Base-by-base conservation (phyloP, 2,797 vertebrate genomes). In the Schizopygopsis malacanthus region DNA sequence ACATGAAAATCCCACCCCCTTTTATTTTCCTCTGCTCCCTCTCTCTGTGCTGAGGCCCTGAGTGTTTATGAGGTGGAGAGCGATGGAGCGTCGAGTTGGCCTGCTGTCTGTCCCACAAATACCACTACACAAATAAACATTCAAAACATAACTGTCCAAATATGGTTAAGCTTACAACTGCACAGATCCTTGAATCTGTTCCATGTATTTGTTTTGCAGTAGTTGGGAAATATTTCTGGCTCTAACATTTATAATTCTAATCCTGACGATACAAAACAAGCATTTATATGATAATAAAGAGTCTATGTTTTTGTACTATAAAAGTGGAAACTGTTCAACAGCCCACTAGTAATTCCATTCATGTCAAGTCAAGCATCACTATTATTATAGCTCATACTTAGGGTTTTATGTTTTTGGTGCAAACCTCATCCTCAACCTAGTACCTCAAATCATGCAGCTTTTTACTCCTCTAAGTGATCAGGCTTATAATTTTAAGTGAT, bases 271-370 rank as follows among this genome's bases (percentile, higher is more conserved):
- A 90, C 90, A 81, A 81, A 81, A 61, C 28, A 80, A 76, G 56
- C 41, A 45, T 80, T 65, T 75, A 45, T 73, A 80, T 61, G 65
- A 47, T 76, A 87, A 84, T 69, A 61, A 81, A 81, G 90, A 92
- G 93, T 89, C 92, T 90, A 90, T 93, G 87, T 92, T 87, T 90
- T 91, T 92, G 91, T 22, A 67, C 92, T 89, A 93, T 92, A 94
- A 94, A 80, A 85, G 87, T 92, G 92, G 93, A 93, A 92, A 93
- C 87, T 61, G 79, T 82, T 89, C 37, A 71, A n/a, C 28, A 61
- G 81, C 59, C 77, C 71, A 52, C 77, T 83, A 69, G 75, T 73
- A 77, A 89, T 85, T 90, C 93, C 89, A 93, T 88, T 79, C 12
- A 37, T n/a, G 33, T 33, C 70, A 12, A 37, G 59, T 61, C 28